Evolutionary conservation across 2,888 invertebrate species (phyloP), one percentile per base, ranked within the genome.

Genomic region (Andrena fulva): DNA sequence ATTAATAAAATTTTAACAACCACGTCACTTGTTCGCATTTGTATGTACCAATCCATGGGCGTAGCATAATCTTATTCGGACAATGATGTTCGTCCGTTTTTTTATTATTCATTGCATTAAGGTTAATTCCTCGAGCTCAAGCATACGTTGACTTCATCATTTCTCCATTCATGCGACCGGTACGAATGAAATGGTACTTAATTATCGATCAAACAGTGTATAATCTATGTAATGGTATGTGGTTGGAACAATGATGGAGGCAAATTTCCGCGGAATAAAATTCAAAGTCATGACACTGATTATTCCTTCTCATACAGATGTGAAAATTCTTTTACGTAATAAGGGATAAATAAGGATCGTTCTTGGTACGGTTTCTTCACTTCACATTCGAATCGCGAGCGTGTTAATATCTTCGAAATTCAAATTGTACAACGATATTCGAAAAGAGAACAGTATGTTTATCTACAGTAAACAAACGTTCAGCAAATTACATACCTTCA

Each of bases 211-310:
- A 54, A 54, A 24, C 12, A 48, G 29, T n/a, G 24, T 16, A 20
- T 31, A 62, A 75, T 74, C 70, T n/a, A 24, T 68, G 8, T 75
- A 66, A 64, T 77, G 29, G 24, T 24, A 77, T n/a, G n/a, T 16
- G 20, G 24, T 69, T 29, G 33, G 29, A 24, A 50, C 33, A 33
- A 69, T 52, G 66, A 62, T 35, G 12, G n/a, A 69, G 50, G 60
- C 12, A 35, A 56, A 8, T 64, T 4, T 52, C 27, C 63, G 59
- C 56, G 59, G 31, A 16, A 50, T 48, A 12, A 63, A 72, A 29
- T 35, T 63, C n/a, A 62, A 63, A 79, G 27, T 79, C 66, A 64
- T 2, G 62, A 27, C 48, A 27, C 20, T 42, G 2, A 50, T 8
- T 73, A 2, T 6, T 50, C 48, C 31, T 7, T 31, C 35, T n/a